phyloP scores from a whole-genome alignment of 2,888 invertebrate species.

The Drosophila quinaria region DNA sequence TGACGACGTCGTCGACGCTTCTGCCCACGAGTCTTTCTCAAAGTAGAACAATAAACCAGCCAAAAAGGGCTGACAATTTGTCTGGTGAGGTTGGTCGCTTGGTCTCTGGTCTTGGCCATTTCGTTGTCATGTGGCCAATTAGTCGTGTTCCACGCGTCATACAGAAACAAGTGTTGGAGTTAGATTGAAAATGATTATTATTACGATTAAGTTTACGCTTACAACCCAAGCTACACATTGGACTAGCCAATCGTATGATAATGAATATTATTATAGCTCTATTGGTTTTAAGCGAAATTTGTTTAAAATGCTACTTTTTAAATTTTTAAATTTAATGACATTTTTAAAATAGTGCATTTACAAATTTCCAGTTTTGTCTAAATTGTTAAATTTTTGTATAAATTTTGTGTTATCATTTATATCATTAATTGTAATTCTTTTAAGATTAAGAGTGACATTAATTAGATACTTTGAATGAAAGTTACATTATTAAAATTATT shows the following conservation, averaged over 20 bases:
- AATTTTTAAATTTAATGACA: no score
- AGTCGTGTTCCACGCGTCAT: constrained; percentile 24
- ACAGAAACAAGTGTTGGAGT: constrained; percentile 7
- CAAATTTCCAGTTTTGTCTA: no score
- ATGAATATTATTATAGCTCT: no score
- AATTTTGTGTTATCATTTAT: no score
- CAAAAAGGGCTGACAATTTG: constrained; percentile 73
- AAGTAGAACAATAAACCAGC: constrained; percentile 60
- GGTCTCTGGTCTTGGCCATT: neutral
- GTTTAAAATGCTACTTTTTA: no score
- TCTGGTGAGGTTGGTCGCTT: constrained; percentile 46
- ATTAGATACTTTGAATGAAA: no score
- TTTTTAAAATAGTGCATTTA: no score
- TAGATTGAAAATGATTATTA: constrained; percentile 8
- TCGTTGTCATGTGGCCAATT: constrained; percentile 52
- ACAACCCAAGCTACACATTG: neutral
- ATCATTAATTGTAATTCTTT: no score
- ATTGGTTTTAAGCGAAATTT: no score
- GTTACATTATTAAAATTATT: neutral
- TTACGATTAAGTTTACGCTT: constrained; percentile 3
- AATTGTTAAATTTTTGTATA: no score
- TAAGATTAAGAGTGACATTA: no score
- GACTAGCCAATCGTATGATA: no score
- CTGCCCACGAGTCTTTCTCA: constrained; percentile 50
- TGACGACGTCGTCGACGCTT: constrained; percentile 16